Percentiles rank a stretch among this genome's conserved stretches.
These are phyloP conservation scores for Galemys pyrenaicus DNA, from an alignment of 2,113 vertebrate species.

Conservation along the genomic window DNA sequence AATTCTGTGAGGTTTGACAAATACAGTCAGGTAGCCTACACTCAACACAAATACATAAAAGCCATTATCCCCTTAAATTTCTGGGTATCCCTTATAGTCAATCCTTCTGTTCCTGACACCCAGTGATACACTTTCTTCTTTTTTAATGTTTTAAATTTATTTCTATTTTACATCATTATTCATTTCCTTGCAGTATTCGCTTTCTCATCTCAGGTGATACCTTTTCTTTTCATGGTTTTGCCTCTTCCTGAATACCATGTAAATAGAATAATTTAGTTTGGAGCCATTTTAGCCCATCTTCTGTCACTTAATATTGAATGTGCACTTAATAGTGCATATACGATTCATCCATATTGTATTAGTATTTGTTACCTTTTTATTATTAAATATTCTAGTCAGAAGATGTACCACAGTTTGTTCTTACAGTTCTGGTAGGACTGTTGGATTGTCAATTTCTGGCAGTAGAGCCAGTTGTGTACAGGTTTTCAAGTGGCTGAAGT, in stretches of 20 bases:
- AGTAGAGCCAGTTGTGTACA: neutral
- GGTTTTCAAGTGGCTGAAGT: neutral
- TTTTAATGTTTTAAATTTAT: too few relatives aligned
- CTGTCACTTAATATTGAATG: neutral
- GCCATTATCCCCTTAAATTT: neutral
- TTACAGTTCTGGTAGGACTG: neutral
- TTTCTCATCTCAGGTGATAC: neutral
- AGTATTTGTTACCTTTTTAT: neutral
- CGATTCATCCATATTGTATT: neutral
- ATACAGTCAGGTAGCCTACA: neutral
- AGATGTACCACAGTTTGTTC: neutral
- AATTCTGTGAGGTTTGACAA: neutral
- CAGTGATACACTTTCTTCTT: neutral
- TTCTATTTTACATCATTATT: too few relatives aligned
- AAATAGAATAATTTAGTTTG: neutral
- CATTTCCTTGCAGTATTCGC: too few relatives aligned
- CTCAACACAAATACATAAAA: neutral
- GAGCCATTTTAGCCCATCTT: neutral
- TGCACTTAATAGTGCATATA: neutral
- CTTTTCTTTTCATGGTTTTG: neutral
- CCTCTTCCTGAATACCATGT: neutral
- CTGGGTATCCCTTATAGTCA: neutral
- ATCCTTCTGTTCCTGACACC: neutral
- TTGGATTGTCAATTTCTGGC: slow-evolving; percentile 33
- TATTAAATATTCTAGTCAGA: neutral